Evolutionary conservation across 2,113 vertebrate species (phyloP).

Genomic region (Brevimyrus niger): DNA sequence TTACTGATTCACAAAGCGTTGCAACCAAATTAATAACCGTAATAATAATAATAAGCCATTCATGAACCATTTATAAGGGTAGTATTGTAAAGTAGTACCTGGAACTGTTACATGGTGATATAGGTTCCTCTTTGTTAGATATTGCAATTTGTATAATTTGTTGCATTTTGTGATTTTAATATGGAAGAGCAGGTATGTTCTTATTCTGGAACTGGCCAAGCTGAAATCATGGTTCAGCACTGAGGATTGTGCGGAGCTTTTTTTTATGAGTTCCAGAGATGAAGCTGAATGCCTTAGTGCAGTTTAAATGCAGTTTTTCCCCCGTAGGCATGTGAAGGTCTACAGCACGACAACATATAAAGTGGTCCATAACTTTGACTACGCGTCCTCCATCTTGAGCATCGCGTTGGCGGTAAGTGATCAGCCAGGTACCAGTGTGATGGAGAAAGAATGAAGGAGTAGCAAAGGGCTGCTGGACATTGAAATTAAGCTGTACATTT

Average conservation of each 20-base stretch:
- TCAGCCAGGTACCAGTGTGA: background rate
- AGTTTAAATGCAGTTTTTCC: background rate
- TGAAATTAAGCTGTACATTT: background rate
- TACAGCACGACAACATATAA: constrained; percentile 91
- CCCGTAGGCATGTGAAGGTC: constrained; percentile 85
- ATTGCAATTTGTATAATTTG: background rate
- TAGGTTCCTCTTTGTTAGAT: background rate
- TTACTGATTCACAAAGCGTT: background rate
- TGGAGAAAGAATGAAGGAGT: background rate
- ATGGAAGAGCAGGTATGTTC: background rate
- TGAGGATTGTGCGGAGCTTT: background rate
- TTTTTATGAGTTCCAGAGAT: background rate
- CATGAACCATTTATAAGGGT: background rate
- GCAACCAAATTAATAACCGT: background rate
- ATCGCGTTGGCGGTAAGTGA: constrained; percentile 82
- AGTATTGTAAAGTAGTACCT: background rate
- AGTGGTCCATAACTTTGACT: constrained; percentile 91
- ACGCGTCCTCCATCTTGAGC: constrained; percentile 84
- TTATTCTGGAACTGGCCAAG: background rate
- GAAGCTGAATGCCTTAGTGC: background rate
- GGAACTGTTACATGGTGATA: background rate
- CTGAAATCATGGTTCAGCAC: background rate
- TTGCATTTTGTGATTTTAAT: background rate
- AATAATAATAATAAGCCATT: too few species aligned
- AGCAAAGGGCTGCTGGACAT: background rate